Conservation (phyloP, 2,113 vertebrate genomes). For the Gavia stellata region DNA sequence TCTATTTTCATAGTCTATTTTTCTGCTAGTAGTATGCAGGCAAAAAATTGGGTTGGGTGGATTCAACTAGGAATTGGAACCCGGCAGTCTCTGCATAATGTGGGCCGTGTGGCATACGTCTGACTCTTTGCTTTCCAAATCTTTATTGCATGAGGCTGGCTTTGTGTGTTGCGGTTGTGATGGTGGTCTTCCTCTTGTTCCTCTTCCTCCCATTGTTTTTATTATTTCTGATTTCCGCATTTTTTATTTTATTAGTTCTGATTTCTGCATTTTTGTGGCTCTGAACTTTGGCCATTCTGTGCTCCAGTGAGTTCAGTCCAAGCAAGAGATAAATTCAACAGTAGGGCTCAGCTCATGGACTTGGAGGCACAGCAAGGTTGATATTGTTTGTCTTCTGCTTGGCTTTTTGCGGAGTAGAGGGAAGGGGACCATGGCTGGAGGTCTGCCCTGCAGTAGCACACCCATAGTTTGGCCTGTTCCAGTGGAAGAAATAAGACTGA, state of each 20-base stretch:
- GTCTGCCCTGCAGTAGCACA: neutral
- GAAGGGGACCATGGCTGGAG: neutral
- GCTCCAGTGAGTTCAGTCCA: neutral
- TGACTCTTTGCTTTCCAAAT: neutral
- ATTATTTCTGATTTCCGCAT: neutral
- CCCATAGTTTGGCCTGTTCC: neutral
- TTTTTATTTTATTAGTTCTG: neutral
- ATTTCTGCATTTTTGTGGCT: neutral
- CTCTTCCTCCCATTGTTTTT: neutral
- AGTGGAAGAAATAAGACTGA: neutral
- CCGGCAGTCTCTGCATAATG: neutral
- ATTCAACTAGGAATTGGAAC: neutral
- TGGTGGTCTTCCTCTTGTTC: neutral
- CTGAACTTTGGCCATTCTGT: neutral
- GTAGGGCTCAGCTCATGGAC: neutral
- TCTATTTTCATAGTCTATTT: neutral
- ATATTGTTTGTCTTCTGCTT: neutral
- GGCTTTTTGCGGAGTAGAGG: neutral
- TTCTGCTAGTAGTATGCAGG: neutral
- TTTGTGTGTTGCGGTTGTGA: neutral
- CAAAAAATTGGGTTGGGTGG: neutral
- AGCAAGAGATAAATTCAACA: neutral
- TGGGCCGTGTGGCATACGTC: rapidly evolving
- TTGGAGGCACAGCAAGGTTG: neutral
- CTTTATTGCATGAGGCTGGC: neutral